Evolutionary conservation across 2,888 invertebrate genomes (phyloP).

Genomic region (Empis livida): DNA sequence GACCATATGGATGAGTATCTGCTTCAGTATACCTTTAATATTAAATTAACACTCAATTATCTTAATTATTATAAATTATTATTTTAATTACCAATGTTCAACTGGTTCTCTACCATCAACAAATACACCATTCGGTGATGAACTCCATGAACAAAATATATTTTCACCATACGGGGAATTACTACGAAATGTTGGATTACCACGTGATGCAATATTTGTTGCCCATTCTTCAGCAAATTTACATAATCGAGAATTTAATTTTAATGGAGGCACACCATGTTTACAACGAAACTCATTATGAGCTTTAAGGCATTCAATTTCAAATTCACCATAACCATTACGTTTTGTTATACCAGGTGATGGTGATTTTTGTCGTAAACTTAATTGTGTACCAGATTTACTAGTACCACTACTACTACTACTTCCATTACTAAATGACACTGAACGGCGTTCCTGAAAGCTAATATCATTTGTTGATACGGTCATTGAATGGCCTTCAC

Average conservation of each 20-base stretch:
- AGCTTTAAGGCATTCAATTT: constrained; percentile 53
- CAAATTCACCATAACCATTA: constrained; percentile 37
- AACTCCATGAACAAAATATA: constrained; percentile 65
- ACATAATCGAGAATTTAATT: constrained; percentile 50
- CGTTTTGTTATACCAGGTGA: constrained; percentile 31
- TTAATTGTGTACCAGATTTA: constrained; percentile 13
- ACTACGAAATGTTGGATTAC: constrained; percentile 57
- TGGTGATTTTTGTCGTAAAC: constrained; percentile 18
- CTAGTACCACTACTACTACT: constrained; percentile 14
- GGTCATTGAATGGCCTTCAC: constrained; percentile 15
- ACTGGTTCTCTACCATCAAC: constrained; percentile 37
- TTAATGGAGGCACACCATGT: constrained; percentile 54
- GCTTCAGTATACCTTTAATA: constrained; percentile 45
- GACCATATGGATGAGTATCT: constrained; percentile 46
- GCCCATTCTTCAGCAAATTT: constrained; percentile 64
- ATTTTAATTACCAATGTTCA: constrained; percentile 31
- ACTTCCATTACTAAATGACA: constrained; percentile 15
- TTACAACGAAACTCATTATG: constrained; percentile 57
- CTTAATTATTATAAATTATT: background rate
- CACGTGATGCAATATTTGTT: constrained; percentile 45
- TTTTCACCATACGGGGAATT: constrained; percentile 72
- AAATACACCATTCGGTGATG: constrained; percentile 37
- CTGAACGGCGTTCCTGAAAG: constrained; percentile 14
- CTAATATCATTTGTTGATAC: constrained; percentile 17
- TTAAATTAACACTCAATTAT: background rate